phyloP scores from a whole-genome alignment of 2,888 invertebrate species.

The Netelia melanura region DNA sequence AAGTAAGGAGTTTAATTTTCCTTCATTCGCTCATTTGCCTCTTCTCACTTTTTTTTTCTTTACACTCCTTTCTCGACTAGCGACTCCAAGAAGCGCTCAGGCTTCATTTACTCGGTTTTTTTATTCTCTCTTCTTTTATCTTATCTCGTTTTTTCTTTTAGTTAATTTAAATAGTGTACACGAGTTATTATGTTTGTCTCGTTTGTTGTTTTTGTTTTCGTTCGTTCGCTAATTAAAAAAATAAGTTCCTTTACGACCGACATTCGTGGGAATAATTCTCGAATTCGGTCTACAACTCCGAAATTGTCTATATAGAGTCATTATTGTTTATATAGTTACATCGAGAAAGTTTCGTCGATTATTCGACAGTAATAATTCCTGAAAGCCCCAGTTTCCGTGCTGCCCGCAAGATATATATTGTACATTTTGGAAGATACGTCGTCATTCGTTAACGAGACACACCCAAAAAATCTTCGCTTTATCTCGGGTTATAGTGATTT shows the following conservation, averaged over 20 bases:
- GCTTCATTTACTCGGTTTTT: not conserved
- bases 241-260: slow-evolving; percentile 60
- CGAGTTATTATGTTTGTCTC: slow-evolving; percentile 17
- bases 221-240: slow-evolving; percentile 61
- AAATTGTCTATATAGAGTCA: slow-evolving; percentile 38
- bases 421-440: slow-evolving; percentile 67
- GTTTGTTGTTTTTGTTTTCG: not conserved
- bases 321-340: slow-evolving; percentile 1
- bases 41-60: slow-evolving; percentile 9
- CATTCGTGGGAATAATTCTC: slow-evolving; percentile 22
- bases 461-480: slow-evolving; percentile 34
- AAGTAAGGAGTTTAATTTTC: not conserved
- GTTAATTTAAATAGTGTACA: slow-evolving; percentile 47
- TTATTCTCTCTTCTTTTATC: not conserved
- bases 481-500: slow-evolving; percentile 50
- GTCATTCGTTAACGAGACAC: slow-evolving; percentile 53
- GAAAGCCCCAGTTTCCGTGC: slow-evolving; percentile 54
- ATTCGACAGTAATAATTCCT: slow-evolving; percentile 27
- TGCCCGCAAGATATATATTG: slow-evolving; percentile 62
- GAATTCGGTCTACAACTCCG: slow-evolving; percentile 15
- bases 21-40: no score
- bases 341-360: not conserved
- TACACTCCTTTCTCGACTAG: slow-evolving; percentile 21
- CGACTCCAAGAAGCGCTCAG: no score
- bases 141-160: slow-evolving; percentile 6